phyloP scores from a whole-genome alignment of 2,888 invertebrate genomes.

The Stenodera caucasica region DNA sequence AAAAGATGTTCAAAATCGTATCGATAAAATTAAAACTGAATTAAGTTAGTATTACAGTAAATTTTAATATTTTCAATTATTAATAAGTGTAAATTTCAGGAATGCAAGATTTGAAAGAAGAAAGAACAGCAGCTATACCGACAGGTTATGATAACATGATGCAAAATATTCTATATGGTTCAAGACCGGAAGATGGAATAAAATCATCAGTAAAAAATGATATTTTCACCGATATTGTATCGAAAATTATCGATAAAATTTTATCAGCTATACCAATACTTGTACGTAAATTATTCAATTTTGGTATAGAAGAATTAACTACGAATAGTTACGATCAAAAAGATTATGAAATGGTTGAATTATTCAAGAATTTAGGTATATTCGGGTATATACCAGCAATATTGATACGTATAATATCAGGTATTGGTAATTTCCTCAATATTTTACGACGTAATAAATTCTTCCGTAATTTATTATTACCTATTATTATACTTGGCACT shows the following conservation, averaged over 20 bases:
- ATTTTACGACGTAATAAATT: conserved; percentile 48
- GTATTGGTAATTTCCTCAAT: conserved; percentile 42
- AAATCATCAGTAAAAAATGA: conserved; percentile 33
- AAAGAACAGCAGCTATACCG: not conserved
- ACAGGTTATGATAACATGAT: conserved; percentile 1
- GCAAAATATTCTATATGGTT: conserved; percentile 12
- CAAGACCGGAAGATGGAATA: conserved; percentile 3
- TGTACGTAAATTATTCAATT: conserved; percentile 44
- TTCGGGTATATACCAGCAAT: conserved; percentile 49
- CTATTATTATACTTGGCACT: conserved; percentile 41
- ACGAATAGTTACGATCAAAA: conserved; percentile 27
- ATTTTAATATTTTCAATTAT: not conserved
- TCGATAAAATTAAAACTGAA: conserved; percentile 43
- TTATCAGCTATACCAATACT: conserved; percentile 43
- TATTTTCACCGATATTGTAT: conserved; percentile 40
- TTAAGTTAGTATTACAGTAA: conserved; percentile 41
- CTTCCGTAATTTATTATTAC: conserved; percentile 49
- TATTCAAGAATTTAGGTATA: conserved; percentile 44
- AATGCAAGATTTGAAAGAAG: conserved; percentile 7
- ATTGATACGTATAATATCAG: conserved; percentile 46
- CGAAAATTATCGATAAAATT: conserved; percentile 49
- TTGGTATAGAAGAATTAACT: conserved; percentile 28
- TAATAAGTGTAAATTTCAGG: conserved; percentile 17
- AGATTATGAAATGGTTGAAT: conserved; percentile 33
- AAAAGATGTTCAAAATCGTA: conserved; percentile 36